These are phyloP conservation scores for Mesembrinibis cayennensis DNA, from an alignment of 2,113 vertebrate species.

Conservation along the genomic window DNA sequence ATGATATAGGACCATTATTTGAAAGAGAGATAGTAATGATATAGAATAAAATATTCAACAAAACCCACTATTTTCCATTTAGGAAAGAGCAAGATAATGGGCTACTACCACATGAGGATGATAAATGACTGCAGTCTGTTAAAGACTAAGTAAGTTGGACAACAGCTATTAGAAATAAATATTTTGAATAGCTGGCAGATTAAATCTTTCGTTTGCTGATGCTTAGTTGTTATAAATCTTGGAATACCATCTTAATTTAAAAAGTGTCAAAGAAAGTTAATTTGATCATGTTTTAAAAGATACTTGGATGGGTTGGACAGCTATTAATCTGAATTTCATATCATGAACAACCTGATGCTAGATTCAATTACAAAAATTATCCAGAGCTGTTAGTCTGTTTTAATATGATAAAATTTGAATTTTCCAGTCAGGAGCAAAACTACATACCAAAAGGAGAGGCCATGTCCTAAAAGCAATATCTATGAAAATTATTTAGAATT, in stretches of 20 bases:
- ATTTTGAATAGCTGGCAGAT: background rate
- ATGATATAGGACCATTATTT: background rate
- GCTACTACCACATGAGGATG: background rate
- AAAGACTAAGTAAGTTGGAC: background rate
- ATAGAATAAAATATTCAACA: constrained; percentile 2
- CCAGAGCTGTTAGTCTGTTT: background rate
- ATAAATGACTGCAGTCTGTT: background rate
- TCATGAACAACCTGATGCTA: background rate
- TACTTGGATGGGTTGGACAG: background rate
- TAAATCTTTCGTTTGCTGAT: background rate
- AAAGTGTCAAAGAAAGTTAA: background rate
- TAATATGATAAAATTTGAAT: background rate
- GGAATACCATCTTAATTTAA: background rate
- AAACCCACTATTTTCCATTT: background rate
- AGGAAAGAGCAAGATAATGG: constrained; percentile 1
- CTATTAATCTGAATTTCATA: background rate
- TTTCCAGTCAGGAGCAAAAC: background rate
- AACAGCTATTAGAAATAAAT: constrained; percentile 1
- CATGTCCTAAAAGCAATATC: background rate
- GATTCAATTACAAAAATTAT: background rate
- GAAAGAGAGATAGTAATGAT: background rate
- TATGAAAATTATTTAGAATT: background rate
- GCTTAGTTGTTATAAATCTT: background rate
- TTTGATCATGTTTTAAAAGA: background rate
- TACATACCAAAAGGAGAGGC: background rate